phyloP scores from a whole-genome alignment of 2,797 vertebrate species.

The Coregonus ussuriensis region DNA sequence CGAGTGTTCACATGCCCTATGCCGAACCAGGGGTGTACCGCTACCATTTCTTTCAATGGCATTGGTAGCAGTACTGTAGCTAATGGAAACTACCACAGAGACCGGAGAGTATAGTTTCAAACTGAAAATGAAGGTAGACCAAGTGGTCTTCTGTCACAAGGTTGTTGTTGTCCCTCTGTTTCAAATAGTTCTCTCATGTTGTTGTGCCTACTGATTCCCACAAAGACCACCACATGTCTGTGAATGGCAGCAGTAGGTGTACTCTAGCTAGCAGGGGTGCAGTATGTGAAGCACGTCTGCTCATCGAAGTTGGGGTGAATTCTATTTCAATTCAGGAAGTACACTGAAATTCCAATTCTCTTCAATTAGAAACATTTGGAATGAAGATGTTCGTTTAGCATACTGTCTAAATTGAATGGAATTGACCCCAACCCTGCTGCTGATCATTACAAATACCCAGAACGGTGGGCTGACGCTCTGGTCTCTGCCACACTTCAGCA shows the following conservation, averaged over 20 bases:
- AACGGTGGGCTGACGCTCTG: background rate
- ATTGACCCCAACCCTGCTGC: background rate
- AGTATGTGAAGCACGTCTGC: background rate
- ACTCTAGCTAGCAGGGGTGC: background rate
- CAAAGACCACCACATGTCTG: background rate
- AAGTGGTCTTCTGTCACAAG: background rate
- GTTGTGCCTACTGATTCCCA: background rate
- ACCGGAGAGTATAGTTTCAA: background rate
- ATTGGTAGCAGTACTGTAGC: background rate
- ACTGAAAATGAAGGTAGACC: background rate
- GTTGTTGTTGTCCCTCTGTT: background rate
- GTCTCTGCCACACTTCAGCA: conserved; percentile 20
- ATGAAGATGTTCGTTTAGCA: too few relatives aligned
- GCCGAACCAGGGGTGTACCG: too few relatives aligned
- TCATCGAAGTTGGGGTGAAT: too few relatives aligned
- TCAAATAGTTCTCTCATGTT: background rate
- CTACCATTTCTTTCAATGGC: background rate
- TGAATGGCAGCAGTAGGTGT: background rate
- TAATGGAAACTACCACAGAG: background rate
- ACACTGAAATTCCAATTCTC: too few relatives aligned
- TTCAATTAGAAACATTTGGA: too few relatives aligned
- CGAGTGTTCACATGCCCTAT: too few relatives aligned
- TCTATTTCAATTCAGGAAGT: too few relatives aligned
- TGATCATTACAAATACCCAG: background rate
- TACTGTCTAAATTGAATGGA: background rate